These are phyloP conservation scores for Eupleurogrammus muticus DNA, from an alignment of 2,797 vertebrate species.

Conservation along the genomic window DNA sequence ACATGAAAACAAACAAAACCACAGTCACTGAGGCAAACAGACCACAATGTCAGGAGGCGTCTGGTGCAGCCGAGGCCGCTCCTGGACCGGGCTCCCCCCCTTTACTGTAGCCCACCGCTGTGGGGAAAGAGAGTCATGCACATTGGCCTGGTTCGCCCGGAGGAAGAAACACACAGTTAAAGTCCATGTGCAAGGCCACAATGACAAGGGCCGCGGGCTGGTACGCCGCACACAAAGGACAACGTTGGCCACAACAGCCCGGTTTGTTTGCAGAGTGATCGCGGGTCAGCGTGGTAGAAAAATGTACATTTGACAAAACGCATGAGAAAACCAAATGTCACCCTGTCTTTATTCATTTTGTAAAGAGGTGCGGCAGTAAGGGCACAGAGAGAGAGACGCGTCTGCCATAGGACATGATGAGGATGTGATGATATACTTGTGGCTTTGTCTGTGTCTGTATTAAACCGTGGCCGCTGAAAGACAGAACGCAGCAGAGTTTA, in stretches of 20 bases:
- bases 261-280: slow-evolving; percentile 69
- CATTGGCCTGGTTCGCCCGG: slow-evolving; percentile 69
- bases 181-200: slow-evolving; percentile 81
- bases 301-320: slow-evolving; percentile 73
- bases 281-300: slow-evolving; percentile 73
- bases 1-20: slow-evolving; percentile 65
- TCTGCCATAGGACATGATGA: slow-evolving; percentile 62
- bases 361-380: slow-evolving; percentile 44
- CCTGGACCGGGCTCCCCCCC: slow-evolving; percentile 53
- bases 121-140: slow-evolving; percentile 64
- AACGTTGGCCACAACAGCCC: slow-evolving; percentile 72
- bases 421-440: slow-evolving; percentile 49
- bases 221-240: slow-evolving; percentile 77
- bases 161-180: slow-evolving; percentile 77
- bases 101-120: slow-evolving; percentile 67
- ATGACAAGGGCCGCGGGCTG: slow-evolving; percentile 81
- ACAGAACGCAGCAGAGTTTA: slow-evolving; percentile 29
- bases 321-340: slow-evolving; percentile 79
- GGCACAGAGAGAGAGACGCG: slow-evolving; percentile 63
- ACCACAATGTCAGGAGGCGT: slow-evolving; percentile 59
- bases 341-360: slow-evolving; percentile 79
- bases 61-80: slow-evolving; percentile 43
- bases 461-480: slow-evolving; percentile 58
- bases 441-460: slow-evolving; percentile 46
- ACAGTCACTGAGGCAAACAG: slow-evolving; percentile 48